Percentiles rank a stretch among this genome's conserved stretches.
Evolutionary conservation across 2,888 invertebrate species (phyloP).

Genomic region (Strigamia transsilvanica): DNA sequence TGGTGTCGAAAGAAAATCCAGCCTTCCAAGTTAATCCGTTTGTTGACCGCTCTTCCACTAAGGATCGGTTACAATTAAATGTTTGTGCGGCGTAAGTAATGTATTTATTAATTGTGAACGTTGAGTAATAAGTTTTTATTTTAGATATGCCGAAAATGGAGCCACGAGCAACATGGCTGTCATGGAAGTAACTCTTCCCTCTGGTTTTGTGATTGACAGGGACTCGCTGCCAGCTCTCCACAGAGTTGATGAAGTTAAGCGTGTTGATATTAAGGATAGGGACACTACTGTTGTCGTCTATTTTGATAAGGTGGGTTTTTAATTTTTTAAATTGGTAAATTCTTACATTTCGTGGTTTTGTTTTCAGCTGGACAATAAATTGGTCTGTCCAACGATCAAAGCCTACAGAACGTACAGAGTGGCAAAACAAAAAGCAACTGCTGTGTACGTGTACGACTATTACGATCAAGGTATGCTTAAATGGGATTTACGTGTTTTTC

Average conservation of each 20-base stretch:
- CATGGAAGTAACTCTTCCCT: constrained; percentile 87
- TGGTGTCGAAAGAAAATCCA: constrained; percentile 87
- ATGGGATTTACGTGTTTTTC: too few species aligned
- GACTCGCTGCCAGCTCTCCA: constrained; percentile 68
- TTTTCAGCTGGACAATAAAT: constrained; percentile 67
- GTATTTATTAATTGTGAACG: background rate
- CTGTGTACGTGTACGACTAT: constrained; percentile 86
- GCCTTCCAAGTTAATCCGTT: constrained; percentile 85
- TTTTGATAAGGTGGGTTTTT: constrained; percentile 72
- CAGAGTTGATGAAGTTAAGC: constrained; percentile 66
- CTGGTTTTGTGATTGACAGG: constrained; percentile 85
- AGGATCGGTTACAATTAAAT: constrained; percentile 79
- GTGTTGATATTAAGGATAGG: constrained; percentile 75
- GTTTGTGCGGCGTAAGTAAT: constrained; percentile 70
- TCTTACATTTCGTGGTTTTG: background rate
- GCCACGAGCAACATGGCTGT: constrained; percentile 82
- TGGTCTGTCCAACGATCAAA: constrained; percentile 80
- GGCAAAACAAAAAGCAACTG: constrained; percentile 84
- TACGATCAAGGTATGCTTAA: constrained; percentile 81
- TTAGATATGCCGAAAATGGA: constrained; percentile 50
- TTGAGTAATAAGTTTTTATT: background rate
- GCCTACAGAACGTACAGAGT: constrained; percentile 84
- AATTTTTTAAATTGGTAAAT: background rate
- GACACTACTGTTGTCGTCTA: constrained; percentile 75
- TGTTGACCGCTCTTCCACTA: constrained; percentile 81